Evolutionary conservation across 1,140 invertebrate genomes (phyloP), one percentile per base, ranked within the genome.

Genomic region (Anastrepha ludens): DNA sequence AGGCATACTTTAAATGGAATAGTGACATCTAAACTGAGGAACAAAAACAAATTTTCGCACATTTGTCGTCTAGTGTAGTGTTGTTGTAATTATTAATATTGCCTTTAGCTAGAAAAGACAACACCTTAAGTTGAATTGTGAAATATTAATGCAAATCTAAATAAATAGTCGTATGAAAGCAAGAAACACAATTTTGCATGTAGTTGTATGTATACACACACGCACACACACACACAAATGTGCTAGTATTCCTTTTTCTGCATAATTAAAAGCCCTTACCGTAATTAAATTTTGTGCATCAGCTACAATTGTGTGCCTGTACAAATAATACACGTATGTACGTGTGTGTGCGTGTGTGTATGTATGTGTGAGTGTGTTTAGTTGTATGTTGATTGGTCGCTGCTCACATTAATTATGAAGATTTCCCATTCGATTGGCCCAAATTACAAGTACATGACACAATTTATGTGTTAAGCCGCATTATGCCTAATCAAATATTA

Each of bases 401-500:
- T 17, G 67, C 11, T 74, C 67, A 47, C 41, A 74, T 74, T 74
- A 74, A 47, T 74, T 74, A 47, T 74, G 67, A 74, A 74, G 44
- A 74, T 74, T 47, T 74, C 44, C 44, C 44, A n/a, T 74, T 74
- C 3, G 41, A 74, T 44, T 74, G 15, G 39, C 29, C 67, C 13
- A 74, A 74, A 74, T 74, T 74, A 47, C 67, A 74, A 15, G 67
- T 41, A 41, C 67, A 47, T 17, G 67, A 3, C 15, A 44, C 9
- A 74, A 74, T 47, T 47, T 74, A 7, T 74, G 67, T 74, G 41
- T 74, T 74, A 74, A 74, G 67, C 67, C 67, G 67, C 67, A 74
- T 74, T 74, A 74, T 47, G 67, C 7, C 41, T 74, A 74, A 74
- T 74, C 67, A 74, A 74, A 74, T 74, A 74, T 74, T 74, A 74